Percentiles rank a stretch among this genome's conserved stretches.
These are phyloP conservation scores for Acleris laterana DNA, from an alignment of 2,888 invertebrate genomes.

Conservation along the genomic window DNA sequence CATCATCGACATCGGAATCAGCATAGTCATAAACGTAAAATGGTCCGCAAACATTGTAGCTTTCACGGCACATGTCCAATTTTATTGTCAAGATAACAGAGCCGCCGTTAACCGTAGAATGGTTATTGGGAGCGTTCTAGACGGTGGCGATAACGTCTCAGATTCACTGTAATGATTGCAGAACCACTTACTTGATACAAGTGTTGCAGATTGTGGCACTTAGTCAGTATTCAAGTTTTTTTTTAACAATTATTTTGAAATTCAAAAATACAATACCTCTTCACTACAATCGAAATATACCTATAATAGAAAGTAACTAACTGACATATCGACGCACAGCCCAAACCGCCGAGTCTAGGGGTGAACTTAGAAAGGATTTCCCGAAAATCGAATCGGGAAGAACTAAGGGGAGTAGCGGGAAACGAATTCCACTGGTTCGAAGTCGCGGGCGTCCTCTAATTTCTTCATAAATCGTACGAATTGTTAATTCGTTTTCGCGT, in stretches of 20 bases:
- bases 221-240: too few species aligned
- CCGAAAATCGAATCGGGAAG: too few species aligned
- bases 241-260: too few species aligned
- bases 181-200: conserved; percentile 18
- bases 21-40: background rate
- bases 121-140: conserved; percentile 22
- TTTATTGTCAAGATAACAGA: conserved; percentile 23
- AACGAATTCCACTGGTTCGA: too few species aligned
- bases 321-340: too few species aligned
- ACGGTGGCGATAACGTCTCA: conserved; percentile 14
- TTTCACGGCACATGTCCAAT: conserved; percentile 26
- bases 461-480: background rate
- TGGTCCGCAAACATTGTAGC: conserved; percentile 3
- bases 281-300: too few species aligned
- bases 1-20: background rate
- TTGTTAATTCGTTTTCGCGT: background rate
- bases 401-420: too few species aligned
- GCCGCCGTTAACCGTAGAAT: conserved; percentile 24
- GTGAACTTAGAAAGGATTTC: too few species aligned
- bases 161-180: conserved; percentile 30
- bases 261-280: too few species aligned
- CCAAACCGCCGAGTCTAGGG: too few species aligned
- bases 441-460: too few species aligned
- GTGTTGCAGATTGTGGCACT: conserved; percentile 7
- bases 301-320: too few species aligned